Evolutionary conservation across 2,113 vertebrate genomes (phyloP).

Genomic region (Ploceus nigricollis): DNA sequence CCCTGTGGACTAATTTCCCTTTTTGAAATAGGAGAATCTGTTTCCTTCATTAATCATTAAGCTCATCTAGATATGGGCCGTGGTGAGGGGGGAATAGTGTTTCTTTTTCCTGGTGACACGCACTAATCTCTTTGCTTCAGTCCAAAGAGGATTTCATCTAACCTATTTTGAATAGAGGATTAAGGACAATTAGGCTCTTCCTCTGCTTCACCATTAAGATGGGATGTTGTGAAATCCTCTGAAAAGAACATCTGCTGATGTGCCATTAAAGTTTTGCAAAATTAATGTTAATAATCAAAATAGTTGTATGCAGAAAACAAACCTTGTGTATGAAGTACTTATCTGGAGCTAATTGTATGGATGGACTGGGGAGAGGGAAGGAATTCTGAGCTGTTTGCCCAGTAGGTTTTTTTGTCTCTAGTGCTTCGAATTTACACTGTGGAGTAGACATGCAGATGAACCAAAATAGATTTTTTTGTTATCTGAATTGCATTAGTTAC

Average conservation of each 20-base stretch:
- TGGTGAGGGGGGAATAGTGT: neutral
- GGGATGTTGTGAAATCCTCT: slow-evolving; percentile 33
- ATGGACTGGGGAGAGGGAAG: neutral
- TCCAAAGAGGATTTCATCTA: slow-evolving; percentile 78
- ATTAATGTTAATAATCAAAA: neutral
- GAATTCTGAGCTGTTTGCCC: neutral
- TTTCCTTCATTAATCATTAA: slow-evolving; percentile 11
- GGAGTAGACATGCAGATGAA: neutral
- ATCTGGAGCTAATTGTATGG: neutral
- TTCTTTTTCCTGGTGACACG: slow-evolving; percentile 39
- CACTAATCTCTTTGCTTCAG: slow-evolving; percentile 61
- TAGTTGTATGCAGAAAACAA: neutral
- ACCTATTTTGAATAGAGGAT: slow-evolving; percentile 76
- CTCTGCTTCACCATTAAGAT: slow-evolving; percentile 7
- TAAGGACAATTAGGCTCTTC: slow-evolving; percentile 68
- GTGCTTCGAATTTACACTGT: neutral
- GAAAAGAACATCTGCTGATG: slow-evolving; percentile 33
- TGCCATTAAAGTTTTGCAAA: neutral
- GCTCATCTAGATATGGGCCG: neutral
- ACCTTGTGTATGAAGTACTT: neutral
- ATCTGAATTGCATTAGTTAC: neutral
- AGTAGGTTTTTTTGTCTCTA: neutral
- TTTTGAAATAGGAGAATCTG: neutral
- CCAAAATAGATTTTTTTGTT: neutral
- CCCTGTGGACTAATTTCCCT: neutral